phyloP scores from a whole-genome alignment of 2,888 invertebrate species.

The Aphodius sticticus region DNA sequence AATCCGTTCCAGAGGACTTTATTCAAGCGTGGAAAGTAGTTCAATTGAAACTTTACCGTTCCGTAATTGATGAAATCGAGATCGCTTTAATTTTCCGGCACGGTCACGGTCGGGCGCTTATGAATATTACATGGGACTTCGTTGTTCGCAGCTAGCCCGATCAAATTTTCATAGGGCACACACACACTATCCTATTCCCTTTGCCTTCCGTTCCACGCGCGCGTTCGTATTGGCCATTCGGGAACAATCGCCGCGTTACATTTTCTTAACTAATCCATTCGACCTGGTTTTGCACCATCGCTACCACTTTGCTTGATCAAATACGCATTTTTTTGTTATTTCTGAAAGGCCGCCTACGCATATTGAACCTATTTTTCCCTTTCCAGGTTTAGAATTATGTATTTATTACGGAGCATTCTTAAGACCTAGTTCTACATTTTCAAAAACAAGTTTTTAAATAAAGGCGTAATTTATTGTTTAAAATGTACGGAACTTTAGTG shows the following conservation, averaged over 20 bases:
- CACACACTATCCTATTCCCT: neutral
- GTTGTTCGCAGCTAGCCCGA: constrained; percentile 19
- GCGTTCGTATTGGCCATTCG: constrained; percentile 7
- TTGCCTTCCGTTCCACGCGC: neutral
- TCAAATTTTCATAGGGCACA: constrained; percentile 14
- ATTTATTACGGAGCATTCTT: too few relatives aligned
- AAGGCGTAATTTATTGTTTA: too few relatives aligned
- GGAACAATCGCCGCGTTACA: neutral
- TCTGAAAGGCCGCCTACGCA: neutral
- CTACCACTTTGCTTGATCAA: neutral
- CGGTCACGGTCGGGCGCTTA: constrained; percentile 6
- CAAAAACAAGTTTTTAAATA: too few relatives aligned
- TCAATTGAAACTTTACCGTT: constrained; percentile 10
- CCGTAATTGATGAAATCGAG: constrained; percentile 20
- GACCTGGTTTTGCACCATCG: neutral
- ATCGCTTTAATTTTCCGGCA: constrained; percentile 20
- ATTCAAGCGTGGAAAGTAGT: constrained; percentile 7
- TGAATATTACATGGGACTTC: constrained; percentile 21
- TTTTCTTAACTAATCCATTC: neutral
- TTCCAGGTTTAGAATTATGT: too few relatives aligned
- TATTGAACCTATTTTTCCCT: neutral
- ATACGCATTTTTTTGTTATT: neutral
- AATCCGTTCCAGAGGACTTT: neutral
- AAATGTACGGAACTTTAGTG: too few relatives aligned
- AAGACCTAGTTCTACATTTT: too few relatives aligned